Base-by-base conservation (phyloP, 2,888 invertebrate species). In the Lasioglossum vierecki region DNA sequence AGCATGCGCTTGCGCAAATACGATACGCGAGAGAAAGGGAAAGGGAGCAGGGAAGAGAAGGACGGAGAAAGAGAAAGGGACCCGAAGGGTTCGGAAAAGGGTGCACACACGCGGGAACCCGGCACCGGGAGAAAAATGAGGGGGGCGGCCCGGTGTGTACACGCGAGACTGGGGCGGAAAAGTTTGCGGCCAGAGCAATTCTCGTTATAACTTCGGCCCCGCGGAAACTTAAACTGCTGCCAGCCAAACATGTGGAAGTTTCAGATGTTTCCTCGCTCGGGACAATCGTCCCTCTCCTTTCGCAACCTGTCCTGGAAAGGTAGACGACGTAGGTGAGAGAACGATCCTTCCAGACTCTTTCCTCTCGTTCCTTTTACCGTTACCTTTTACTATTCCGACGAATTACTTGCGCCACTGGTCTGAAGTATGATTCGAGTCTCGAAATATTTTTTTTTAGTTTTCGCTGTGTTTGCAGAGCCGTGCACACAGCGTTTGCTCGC, bases 141-240 rank as follows among this genome's bases (percentile, higher is more conserved):
- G 76, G 68, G 68, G 76, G 5, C 11, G 78, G 53, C 44, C 57
- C 72, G 84, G 73, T 88, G 89, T 82, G 88, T 83, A 84, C 90
- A 89, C 89, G 87, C 89, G 89, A 90, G 92, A 91, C 87, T 90
- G 88, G 84, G 82, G 83, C 60, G 87, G 85, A 91, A 92, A 90
- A 92, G 85, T 92, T 92, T 89, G 86, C 89, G 85, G 87, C 79
- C 88, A 86, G 90, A 92, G 92, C 93, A 92, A 93, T 93, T 92
- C 93, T 92, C 93, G 93, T 93, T 93, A 93, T 92, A 93, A 93
- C 91, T 93, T 93, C 85, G 90, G 79, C 84, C 90, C 91, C 88
- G 88, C 63, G 88, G 88, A 91, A 92, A 89, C 88, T 92, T 92
- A 89, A 92, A 92, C 89, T 87, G 91, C 90, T 83, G 88, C 86